Conservation (phyloP, 1,140 invertebrate genomes). For the Pachyrhynchus sulphureomaculatus region DNA sequence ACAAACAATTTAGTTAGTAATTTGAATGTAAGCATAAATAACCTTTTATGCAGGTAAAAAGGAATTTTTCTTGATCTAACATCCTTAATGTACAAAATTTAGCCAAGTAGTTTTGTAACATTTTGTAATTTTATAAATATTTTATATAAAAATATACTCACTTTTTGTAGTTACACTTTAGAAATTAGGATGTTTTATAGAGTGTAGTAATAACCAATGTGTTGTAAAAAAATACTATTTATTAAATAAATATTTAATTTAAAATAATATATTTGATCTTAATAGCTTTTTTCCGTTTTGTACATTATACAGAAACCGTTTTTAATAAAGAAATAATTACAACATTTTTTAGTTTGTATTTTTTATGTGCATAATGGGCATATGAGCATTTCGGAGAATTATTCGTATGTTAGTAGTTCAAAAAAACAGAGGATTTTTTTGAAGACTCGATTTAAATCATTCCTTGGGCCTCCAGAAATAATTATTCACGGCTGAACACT, state of each 20-base stretch:
- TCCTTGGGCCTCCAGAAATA: too few relatives aligned
- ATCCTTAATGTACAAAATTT: slow-evolving; percentile 3
- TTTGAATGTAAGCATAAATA: too few relatives aligned
- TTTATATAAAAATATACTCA: neutral
- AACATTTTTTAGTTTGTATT: too few relatives aligned
- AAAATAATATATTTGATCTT: slow-evolving; percentile 8
- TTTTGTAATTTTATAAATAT: slow-evolving; percentile 15
- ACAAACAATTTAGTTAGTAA: too few relatives aligned
- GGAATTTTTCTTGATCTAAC: neutral
- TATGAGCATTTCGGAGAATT: too few relatives aligned
- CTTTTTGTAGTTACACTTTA: slow-evolving; percentile 10
- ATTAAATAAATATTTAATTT: neutral
- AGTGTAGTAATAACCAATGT: neutral
- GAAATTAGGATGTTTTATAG: neutral
- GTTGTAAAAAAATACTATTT: neutral
- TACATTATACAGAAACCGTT: slow-evolving; percentile 10
- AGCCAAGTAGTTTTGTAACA: neutral
- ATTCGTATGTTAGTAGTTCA: too few relatives aligned
- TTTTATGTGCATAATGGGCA: too few relatives aligned
- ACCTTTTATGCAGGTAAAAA: neutral
- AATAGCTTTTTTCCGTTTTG: slow-evolving; percentile 5
- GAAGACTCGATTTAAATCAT: too few relatives aligned
- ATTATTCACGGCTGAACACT: too few relatives aligned
- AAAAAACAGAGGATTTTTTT: too few relatives aligned
- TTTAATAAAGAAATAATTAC: neutral